Evolutionary conservation across 2,888 invertebrate genomes (phyloP).

Genomic region (Philhelius pedissequus): DNA sequence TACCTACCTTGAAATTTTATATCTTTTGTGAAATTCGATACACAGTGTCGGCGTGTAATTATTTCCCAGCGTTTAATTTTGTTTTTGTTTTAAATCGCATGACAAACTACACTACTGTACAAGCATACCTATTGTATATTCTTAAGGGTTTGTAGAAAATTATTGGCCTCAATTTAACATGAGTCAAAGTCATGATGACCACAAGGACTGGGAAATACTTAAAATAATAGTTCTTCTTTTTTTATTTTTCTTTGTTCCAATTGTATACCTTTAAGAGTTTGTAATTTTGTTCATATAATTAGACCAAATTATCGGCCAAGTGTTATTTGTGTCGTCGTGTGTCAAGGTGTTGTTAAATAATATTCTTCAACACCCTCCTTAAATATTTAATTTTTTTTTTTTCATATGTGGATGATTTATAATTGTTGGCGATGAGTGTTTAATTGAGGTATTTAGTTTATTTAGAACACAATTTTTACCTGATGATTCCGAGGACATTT

Average conservation of each 20-base stretch:
- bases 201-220: conserved; percentile 38
- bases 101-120: neutral
- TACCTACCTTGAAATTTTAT: conserved; percentile 8
- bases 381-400: neutral
- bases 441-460: neutral
- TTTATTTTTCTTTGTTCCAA: neutral
- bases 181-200: conserved; percentile 25
- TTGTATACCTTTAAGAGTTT: neutral
- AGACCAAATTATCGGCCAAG: conserved; percentile 14
- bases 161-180: conserved; percentile 11
- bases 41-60: neutral
- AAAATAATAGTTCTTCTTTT: neutral
- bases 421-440: neutral
- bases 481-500: no score
- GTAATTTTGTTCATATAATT: conserved; percentile 1
- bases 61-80: no score
- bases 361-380: neutral
- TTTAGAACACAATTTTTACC: neutral
- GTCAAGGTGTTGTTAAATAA: conserved; percentile 17
- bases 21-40: conserved; percentile 5
- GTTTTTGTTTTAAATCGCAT: neutral
- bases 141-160: neutral
- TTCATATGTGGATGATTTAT: conserved; percentile 14
- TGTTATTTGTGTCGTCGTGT: conserved; percentile 2
- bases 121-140: no score